A percentile compares a stretch with the other conserved stretches of the same genome.
Conservation (phyloP, 2,113 vertebrate genomes). For the Centropus bengalensis region DNA sequence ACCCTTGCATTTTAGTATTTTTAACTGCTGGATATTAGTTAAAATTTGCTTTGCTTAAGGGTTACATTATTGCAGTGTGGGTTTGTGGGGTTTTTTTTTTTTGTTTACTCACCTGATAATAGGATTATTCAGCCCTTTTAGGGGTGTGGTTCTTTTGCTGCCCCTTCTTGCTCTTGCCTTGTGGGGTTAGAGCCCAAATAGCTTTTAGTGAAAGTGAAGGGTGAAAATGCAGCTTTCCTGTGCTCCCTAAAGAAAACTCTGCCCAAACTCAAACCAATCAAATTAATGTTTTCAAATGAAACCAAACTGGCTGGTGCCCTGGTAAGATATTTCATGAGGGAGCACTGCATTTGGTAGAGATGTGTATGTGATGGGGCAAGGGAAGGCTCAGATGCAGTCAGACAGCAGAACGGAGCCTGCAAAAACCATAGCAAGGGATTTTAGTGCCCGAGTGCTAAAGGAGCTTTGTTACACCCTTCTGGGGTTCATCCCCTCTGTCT, state of each 20-base stretch:
- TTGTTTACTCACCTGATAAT: too few relatives aligned
- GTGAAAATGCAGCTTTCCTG: background rate
- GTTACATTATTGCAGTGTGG: background rate
- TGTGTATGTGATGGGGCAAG: too few relatives aligned
- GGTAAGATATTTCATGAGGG: background rate
- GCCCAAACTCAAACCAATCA: background rate
- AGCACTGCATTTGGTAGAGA: background rate
- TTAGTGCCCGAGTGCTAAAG: background rate
- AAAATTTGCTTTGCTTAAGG: background rate
- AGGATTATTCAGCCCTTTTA: background rate
- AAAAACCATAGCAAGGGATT: background rate
- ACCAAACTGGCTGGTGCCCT: accelerated
- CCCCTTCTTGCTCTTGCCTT: background rate
- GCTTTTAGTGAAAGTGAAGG: background rate
- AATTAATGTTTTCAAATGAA: background rate
- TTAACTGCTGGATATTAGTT: background rate
- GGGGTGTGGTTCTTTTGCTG: background rate
- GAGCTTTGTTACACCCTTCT: background rate
- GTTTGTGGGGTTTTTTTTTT: too few relatives aligned
- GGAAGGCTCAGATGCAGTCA: background rate
- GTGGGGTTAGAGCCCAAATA: background rate
- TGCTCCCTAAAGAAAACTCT: background rate
- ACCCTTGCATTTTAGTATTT: background rate
- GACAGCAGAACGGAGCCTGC: accelerated
- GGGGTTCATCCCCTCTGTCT: background rate